Percentiles rank a stretch among this genome's conserved stretches.
Conservation (phyloP, 2,797 vertebrate species). For the Malurus leucopterus region DNA sequence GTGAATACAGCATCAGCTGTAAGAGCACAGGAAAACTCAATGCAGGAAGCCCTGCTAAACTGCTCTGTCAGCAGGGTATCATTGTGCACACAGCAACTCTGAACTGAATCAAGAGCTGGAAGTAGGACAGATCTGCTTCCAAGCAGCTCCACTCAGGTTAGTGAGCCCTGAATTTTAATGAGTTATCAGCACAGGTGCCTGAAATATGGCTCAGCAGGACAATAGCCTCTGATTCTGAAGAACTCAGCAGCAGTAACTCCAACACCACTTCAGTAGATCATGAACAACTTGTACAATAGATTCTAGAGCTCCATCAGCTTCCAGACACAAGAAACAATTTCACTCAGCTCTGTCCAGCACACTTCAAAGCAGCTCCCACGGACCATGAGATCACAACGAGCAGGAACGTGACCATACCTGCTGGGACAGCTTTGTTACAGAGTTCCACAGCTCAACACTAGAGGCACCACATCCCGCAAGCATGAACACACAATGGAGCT, state of each 20-base stretch:
- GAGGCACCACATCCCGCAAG: slow-evolving; percentile 26
- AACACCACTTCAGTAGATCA: background rate
- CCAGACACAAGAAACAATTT: background rate
- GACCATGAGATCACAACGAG: background rate
- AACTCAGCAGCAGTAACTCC: background rate
- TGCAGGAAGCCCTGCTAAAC: background rate
- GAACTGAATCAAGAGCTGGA: background rate
- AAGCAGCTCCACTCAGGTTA: background rate
- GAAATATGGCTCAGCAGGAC: background rate
- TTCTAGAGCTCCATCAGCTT: background rate
- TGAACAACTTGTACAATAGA: background rate
- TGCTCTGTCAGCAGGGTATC: background rate
- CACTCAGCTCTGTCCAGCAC: background rate
- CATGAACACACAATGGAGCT: background rate
- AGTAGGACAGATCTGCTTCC: background rate
- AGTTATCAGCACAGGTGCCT: background rate
- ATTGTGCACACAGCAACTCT: background rate
- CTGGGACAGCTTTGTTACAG: background rate
- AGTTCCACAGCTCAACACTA: slow-evolving; percentile 27
- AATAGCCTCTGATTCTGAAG: background rate
- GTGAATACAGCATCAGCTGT: background rate
- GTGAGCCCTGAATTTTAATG: background rate
- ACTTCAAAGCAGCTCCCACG: background rate
- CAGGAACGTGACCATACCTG: background rate
- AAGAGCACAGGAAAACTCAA: background rate